Evolutionary conservation across 37 sponge, comb jelly and placozoan genomes (phyloP).

Genomic region (Haliclona indistincta): DNA sequence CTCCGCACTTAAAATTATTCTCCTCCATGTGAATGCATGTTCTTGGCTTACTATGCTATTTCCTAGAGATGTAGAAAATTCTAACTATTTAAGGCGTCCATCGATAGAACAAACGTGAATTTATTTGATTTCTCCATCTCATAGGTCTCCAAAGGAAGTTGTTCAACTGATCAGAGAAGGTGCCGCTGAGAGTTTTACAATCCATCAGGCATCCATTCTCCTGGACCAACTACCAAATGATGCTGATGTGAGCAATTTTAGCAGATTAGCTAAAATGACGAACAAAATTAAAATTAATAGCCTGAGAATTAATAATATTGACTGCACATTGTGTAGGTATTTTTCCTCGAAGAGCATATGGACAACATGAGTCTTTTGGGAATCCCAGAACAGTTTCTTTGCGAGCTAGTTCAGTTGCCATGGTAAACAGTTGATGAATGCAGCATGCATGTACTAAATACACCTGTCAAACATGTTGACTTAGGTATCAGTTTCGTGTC

Average conservation of each 20-base stretch:
- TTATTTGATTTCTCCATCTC: not conserved
- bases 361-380: slow-evolving; percentile 27
- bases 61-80: no score
- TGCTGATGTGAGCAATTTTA: not conserved
- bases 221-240: slow-evolving; percentile 35
- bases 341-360: slow-evolving; percentile 16
- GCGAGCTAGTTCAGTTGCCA: slow-evolving; percentile 12
- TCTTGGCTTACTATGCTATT: no score
- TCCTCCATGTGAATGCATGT: no score
- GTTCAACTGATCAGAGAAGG: slow-evolving; percentile 15
- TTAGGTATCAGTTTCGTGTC: slow-evolving; percentile 6
- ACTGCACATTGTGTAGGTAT: not conserved
- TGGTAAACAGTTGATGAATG: not conserved
- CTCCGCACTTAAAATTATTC: no score
- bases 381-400: slow-evolving; percentile 37
- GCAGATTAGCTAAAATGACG: not conserved
- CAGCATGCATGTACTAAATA: no score
- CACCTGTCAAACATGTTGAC: no score
- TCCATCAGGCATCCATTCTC: slow-evolving; percentile 30
- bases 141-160: slow-evolving; percentile 4
- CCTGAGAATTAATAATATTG: no score
- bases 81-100: no score
- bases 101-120: no score
- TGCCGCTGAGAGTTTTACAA: slow-evolving; percentile 2
- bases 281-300: not conserved